Base-by-base conservation (phyloP, 2,888 invertebrate genomes). In the Athrips mouffetella region DNA sequence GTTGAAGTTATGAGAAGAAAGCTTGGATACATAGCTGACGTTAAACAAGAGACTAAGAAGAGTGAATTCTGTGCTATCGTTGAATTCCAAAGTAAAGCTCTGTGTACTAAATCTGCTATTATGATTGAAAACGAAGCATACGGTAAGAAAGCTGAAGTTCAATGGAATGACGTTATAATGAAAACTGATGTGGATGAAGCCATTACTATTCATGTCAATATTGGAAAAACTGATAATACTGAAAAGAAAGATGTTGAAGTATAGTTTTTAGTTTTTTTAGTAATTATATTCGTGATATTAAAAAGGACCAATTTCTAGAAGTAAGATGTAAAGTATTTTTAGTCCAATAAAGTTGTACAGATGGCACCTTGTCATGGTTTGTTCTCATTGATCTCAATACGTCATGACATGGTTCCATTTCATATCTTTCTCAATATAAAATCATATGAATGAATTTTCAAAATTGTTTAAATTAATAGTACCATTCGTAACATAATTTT, bases 1-100 rank as follows among this genome's bases (percentile, higher is more conserved):
- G 87, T 88, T 0, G 87, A 88, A 63, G 82, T 88, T 0, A 87
- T 86, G 84, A 75, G 86, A 45, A 61, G 81, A n/a, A 85, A 83
- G 49, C 70, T 89, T 0, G 87, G 86, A 0, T 81, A 86, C 47
- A 73, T 82, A 3, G 84, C 87, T 0, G 85, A 86, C 35, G 55
- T 57, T 0, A 86, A 85, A 55, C 70, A 78, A 2, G 84, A 84
- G 51, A 65, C 74, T 0, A 84, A 79, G 47, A 86, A 85, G 54
- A 86, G 86, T 51, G 85, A 87, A 29, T 89, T 86, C 50, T 81
- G 83, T 55, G 88, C 88, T 47, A 52, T 86, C 10, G 74, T 89
- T 3, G 88, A 88, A 54, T 89, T 89, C 63, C 87, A 88, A 68
- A 87, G 88, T 58, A 85, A 85, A 62, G 82, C 82, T 1, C 56